phyloP scores from a whole-genome alignment of 2,888 invertebrate genomes.

The Drosophila falleni region DNA sequence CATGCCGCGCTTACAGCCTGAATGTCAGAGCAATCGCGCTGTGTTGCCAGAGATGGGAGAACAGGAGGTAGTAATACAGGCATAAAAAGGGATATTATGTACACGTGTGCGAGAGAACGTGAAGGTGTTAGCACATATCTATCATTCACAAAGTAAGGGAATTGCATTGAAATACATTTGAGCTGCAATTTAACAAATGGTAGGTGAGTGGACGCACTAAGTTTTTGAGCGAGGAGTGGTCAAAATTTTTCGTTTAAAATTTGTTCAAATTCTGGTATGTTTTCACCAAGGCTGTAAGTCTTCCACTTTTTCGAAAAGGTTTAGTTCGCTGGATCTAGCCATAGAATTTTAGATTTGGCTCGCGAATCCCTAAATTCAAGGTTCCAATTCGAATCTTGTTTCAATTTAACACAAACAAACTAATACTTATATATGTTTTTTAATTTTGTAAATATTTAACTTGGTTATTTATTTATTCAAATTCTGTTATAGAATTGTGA shows the following conservation, averaged over 20 bases:
- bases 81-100: constrained; percentile 1
- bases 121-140: constrained; percentile 13
- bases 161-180: constrained; percentile 54
- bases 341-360: too few relatives aligned
- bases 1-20: constrained; percentile 77
- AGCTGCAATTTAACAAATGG: constrained; percentile 36
- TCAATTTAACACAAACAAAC: too few relatives aligned
- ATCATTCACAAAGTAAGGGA: constrained; percentile 34
- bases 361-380: too few relatives aligned
- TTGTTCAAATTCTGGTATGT: too few relatives aligned
- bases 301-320: too few relatives aligned
- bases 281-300: too few relatives aligned
- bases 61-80: neutral
- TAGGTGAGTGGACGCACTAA: neutral
- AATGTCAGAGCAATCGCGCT: constrained; percentile 60
- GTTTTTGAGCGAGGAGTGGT: neutral
- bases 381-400: too few relatives aligned
- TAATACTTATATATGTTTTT: too few relatives aligned
- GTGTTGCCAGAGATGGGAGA: neutral
- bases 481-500: too few relatives aligned
- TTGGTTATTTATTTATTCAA: too few relatives aligned
- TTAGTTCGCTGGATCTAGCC: too few relatives aligned
- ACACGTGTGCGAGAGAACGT: constrained; percentile 6
- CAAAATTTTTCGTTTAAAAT: neutral
- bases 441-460: too few relatives aligned